phyloP scores from a whole-genome alignment of 2,113 vertebrate genomes.

The Ammospiza caudacuta region DNA sequence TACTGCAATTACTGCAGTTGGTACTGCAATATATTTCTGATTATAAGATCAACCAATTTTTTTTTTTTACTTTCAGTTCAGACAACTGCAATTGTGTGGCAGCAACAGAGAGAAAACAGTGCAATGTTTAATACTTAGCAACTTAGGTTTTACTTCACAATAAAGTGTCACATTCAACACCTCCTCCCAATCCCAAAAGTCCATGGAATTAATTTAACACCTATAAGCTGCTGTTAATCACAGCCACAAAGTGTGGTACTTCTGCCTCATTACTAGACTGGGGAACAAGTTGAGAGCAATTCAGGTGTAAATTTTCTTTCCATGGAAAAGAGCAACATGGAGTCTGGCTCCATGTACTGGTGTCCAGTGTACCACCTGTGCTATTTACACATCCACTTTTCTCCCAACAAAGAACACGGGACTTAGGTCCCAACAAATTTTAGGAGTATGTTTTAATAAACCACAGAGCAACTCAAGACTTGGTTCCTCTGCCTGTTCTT shows the following conservation, averaged over 20 bases:
- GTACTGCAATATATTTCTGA: neutral
- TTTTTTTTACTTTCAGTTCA: neutral
- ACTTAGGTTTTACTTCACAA: neutral
- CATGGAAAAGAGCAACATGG: neutral
- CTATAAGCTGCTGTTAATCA: neutral
- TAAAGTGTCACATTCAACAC: neutral
- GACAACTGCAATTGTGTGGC: neutral
- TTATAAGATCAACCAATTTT: neutral
- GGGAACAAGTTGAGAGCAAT: neutral
- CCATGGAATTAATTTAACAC: neutral
- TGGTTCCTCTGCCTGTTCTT: neutral
- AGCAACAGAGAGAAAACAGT: neutral
- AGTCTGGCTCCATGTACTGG: neutral
- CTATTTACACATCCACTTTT: neutral
- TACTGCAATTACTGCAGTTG: neutral
- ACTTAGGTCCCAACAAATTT: neutral
- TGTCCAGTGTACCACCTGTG: neutral
- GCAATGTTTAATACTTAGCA: neutral
- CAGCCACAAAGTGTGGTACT: neutral
- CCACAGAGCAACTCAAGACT: neutral
- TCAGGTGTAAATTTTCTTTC: neutral
- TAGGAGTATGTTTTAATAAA: neutral
- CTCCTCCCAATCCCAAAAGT: neutral
- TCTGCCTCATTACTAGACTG: neutral
- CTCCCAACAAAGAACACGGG: neutral